Evolutionary conservation across 2,113 vertebrate genomes (phyloP).

Genomic region (Cryptoleucopteryx plumbea): DNA sequence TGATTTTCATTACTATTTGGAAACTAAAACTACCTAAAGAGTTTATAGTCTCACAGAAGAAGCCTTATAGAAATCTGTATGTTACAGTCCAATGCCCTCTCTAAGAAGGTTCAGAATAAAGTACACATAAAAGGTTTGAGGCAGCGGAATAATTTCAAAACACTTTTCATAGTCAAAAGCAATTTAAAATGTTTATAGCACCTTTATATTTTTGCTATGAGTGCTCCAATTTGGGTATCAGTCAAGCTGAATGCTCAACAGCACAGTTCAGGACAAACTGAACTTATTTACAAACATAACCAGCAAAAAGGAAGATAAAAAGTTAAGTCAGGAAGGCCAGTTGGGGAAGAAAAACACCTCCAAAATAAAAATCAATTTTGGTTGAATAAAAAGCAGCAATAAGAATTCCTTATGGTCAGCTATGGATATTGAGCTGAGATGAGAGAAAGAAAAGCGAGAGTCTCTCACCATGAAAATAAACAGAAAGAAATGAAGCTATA

Average conservation of each 20-base stretch:
- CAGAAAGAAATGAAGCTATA: not conserved
- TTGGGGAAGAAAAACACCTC: not conserved
- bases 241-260: not conserved
- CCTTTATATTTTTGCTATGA: conserved; percentile 47
- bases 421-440: not conserved
- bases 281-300: conserved; percentile 3
- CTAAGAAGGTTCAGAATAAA: not conserved
- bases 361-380: not conserved
- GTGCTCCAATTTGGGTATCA: conserved; percentile 19
- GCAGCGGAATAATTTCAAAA: conserved; percentile 27
- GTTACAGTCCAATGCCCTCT: not conserved
- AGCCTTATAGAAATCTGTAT: not conserved
- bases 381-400: not conserved
- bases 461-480: not conserved
- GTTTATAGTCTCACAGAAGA: not conserved
- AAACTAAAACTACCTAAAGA: not conserved
- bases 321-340: not conserved
- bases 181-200: conserved; percentile 47
- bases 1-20: not conserved
- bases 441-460: not conserved
- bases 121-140: conserved; percentile 1
- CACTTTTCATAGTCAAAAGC: conserved; percentile 19
- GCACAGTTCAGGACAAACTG: not conserved
- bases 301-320: conserved; percentile 6
- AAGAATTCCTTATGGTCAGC: not conserved